Percentiles rank a stretch among this genome's conserved stretches.
phyloP scores from a whole-genome alignment of 2,113 vertebrate species.

The Lucifuga dentata region DNA sequence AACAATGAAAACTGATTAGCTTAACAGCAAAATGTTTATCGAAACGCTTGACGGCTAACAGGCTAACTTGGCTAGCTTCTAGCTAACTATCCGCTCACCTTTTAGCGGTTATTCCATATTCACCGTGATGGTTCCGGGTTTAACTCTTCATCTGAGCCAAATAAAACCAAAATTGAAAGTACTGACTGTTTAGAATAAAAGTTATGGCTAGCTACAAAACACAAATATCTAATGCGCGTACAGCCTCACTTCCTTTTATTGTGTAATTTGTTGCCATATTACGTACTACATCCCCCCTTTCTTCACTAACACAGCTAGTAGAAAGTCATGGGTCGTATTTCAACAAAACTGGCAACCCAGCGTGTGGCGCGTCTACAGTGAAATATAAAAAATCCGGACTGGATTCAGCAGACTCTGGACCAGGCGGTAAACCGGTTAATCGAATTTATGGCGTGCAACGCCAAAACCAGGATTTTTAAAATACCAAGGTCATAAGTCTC shows the following conservation, averaged over 20 bases:
- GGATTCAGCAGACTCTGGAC: not conserved
- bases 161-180: rapidly evolving
- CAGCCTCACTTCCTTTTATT: constrained; percentile 60
- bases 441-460: too few species aligned
- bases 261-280: constrained; percentile 53
- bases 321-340: not conserved
- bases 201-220: not conserved
- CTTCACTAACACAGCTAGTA: rapidly evolving
- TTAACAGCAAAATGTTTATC: too few species aligned
- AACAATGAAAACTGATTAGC: too few species aligned
- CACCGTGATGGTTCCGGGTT: too few species aligned
- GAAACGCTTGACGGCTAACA: constrained; percentile 19
- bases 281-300: not conserved
- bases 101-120: constrained; percentile 24
- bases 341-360: constrained; percentile 59
- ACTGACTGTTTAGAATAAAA: not conserved
- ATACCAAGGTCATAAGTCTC: too few species aligned
- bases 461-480: too few species aligned
- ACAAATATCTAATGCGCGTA: constrained; percentile 10
- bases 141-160: not conserved
- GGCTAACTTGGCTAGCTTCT: constrained; percentile 62
- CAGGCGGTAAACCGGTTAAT: too few species aligned
- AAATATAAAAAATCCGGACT: constrained; percentile 33
- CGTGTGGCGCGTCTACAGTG: constrained; percentile 46
- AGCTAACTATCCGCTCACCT: constrained; percentile 54